Percentiles rank a stretch among this genome's conserved stretches.
Conservation (phyloP, 2,113 vertebrate species). For the Percina caprodes region DNA sequence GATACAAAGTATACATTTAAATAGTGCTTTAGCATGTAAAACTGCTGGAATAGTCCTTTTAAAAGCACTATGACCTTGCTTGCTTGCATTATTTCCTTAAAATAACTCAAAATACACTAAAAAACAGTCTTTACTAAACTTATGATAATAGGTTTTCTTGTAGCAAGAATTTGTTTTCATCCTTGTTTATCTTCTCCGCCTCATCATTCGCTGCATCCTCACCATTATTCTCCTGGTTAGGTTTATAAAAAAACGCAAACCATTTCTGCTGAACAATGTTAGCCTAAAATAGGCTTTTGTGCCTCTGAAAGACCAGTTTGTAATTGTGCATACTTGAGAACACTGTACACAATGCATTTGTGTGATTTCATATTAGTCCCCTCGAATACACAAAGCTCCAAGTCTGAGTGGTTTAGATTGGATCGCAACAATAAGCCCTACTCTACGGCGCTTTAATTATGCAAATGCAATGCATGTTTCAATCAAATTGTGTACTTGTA, state of each 20-base stretch:
- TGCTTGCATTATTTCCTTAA: neutral
- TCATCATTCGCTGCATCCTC: constrained; percentile 28
- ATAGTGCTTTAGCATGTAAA: neutral
- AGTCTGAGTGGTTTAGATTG: constrained; percentile 80
- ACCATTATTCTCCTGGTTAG: constrained; percentile 63
- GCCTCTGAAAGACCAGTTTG: constrained; percentile 70
- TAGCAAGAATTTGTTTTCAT: constrained; percentile 4
- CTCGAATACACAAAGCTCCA: constrained; percentile 74
- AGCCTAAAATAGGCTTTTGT: constrained; percentile 72
- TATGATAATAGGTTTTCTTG: constrained; percentile 33
- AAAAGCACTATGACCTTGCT: neutral
- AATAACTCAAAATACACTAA: neutral
- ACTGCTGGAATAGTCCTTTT: neutral
- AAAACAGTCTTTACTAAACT: constrained; percentile 15
- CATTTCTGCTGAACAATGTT: constrained; percentile 74
- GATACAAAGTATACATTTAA: neutral
- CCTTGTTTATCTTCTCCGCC: constrained; percentile 41
- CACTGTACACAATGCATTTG: constrained; percentile 78
- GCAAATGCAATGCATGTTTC: constrained; percentile 78
- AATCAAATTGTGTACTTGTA: constrained; percentile 76
- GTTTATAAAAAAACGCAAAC: constrained; percentile 67
- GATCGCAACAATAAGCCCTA: constrained; percentile 76
- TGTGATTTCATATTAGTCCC: constrained; percentile 76
- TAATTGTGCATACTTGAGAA: constrained; percentile 80
- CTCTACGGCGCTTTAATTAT: constrained; percentile 75